Evolutionary conservation across 1,140 invertebrate species (phyloP), one percentile per base, ranked within the genome.

Genomic region (Cataglyphis hispanica): DNA sequence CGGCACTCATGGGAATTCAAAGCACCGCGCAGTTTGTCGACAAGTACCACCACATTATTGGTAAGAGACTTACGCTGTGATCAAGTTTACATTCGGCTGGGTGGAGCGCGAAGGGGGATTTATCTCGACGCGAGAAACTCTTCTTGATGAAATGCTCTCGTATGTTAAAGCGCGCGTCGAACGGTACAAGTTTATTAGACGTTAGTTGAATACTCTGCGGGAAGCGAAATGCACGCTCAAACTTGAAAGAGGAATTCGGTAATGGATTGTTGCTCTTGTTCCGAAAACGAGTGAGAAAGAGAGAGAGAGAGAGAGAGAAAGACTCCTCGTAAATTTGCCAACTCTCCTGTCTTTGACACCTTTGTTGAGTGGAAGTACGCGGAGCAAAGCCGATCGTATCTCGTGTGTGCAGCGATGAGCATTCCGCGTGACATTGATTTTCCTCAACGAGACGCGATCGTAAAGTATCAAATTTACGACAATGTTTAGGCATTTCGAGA

Each of bases 1-100:
- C 91, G 87, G 90, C 93, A 95, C 93, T 93, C 87, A 95, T 95
- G 95, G 95, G 95, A 92, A 94, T 95, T 93, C 95, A 95, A 94
- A 95, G 90, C 87, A 95, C 95, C 34, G 91, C 93, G 40, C 95
- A 95, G 88, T 95, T 94, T 86, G 89, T 95, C 77, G 93, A 95
- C 67, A 95, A 95, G 88, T 94, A 94, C 94, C 94, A 94, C 93
- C 93, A 94, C 60, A 92, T 94, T 90, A 93, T 94, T 90, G 94
- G 94, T 94, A 88, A 93, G 89, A 43, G 25, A 3, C 25, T 43
- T 7, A 66, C 25, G 43, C 7, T 25, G 19, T 1, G 37, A 25
- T 2, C 2, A 40, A 27, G 37, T 80, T 80, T 40, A 40, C 19
- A 46, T 56, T 72, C 7, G 7, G 1, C 16, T 8, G 11, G 16